phyloP scores from a whole-genome alignment of 2,888 invertebrate species.

The Globia sparganii region DNA sequence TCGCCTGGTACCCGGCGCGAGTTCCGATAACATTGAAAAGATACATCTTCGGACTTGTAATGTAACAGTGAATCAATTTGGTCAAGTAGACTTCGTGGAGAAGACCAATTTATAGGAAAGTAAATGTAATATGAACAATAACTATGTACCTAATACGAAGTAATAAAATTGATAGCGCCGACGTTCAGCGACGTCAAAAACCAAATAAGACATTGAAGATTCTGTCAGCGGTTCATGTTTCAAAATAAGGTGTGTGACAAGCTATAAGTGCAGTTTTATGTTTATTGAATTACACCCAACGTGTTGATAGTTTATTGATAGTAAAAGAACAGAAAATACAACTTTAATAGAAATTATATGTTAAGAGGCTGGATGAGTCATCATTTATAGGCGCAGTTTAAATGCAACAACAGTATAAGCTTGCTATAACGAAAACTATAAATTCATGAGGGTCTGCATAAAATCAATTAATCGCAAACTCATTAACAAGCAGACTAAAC shows the following conservation, averaged over 20 bases:
- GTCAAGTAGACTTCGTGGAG: not conserved
- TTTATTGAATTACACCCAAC: conserved; percentile 23
- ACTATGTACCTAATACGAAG: conserved; percentile 7
- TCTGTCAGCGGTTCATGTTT: conserved; percentile 23
- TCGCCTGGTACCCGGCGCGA: conserved; percentile 65
- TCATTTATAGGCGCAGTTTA: conserved; percentile 3
- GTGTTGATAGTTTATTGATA: conserved; percentile 18
- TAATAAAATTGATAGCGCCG: conserved; percentile 33
- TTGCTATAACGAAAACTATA: not conserved
- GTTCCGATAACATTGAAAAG: conserved; percentile 62
- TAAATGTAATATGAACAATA: conserved; percentile 11
- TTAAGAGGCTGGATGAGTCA: conserved; percentile 7
- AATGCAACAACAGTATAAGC: not conserved
- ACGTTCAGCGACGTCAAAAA: not conserved
- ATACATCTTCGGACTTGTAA: conserved; percentile 40
- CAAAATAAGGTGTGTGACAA: conserved; percentile 30
- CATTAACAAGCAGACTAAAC: conserved; percentile 52
- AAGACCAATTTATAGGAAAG: conserved; percentile 34
- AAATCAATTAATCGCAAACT: conserved; percentile 48
- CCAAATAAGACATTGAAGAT: conserved; percentile 2
- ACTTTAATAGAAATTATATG: conserved; percentile 2
- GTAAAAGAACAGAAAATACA: conserved; percentile 7
- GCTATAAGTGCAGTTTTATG: conserved; percentile 26
- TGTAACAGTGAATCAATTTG: conserved; percentile 39
- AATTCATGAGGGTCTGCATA: not conserved